Evolutionary conservation across 1,140 invertebrate species (phyloP).

Genomic region (Ceratitis capitata): DNA sequence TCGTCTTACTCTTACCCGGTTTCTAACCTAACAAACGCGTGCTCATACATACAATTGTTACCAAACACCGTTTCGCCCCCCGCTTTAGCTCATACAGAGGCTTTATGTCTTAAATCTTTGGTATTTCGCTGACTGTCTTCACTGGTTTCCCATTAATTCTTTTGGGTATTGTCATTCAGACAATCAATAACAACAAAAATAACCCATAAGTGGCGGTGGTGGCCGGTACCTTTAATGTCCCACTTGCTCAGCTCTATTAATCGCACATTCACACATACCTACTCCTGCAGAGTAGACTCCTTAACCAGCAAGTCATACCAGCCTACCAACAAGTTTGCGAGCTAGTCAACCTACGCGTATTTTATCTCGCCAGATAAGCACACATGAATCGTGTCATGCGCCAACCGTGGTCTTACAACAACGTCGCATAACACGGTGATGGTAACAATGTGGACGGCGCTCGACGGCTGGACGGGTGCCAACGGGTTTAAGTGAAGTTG

Average conservation of each 20-base stretch:
- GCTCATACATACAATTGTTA: neutral
- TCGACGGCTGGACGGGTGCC: too few relatives aligned
- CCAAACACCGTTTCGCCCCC: neutral
- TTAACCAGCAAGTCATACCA: too few relatives aligned
- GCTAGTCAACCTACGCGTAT: conserved; percentile 12
- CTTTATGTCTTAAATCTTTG: neutral
- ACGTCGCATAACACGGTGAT: neutral
- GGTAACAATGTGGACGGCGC: neutral
- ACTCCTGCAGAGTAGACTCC: neutral
- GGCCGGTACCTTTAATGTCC: conserved; percentile 36
- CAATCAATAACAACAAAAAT: neutral
- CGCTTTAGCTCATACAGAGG: neutral
- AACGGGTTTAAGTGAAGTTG: too few relatives aligned
- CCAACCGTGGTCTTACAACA: neutral
- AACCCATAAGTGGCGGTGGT: conserved; percentile 11
- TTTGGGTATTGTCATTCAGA: neutral
- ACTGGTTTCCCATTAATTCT: neutral
- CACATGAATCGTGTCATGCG: conserved; percentile 24
- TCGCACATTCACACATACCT: neutral
- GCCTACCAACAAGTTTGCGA: neutral
- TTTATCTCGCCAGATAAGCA: conserved; percentile 26
- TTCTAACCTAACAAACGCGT: neutral
- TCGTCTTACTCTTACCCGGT: neutral
- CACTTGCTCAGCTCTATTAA: neutral
- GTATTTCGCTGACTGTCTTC: neutral